Evolutionary conservation across 1,140 invertebrate species (phyloP).

Genomic region (Maniola jurtina): DNA sequence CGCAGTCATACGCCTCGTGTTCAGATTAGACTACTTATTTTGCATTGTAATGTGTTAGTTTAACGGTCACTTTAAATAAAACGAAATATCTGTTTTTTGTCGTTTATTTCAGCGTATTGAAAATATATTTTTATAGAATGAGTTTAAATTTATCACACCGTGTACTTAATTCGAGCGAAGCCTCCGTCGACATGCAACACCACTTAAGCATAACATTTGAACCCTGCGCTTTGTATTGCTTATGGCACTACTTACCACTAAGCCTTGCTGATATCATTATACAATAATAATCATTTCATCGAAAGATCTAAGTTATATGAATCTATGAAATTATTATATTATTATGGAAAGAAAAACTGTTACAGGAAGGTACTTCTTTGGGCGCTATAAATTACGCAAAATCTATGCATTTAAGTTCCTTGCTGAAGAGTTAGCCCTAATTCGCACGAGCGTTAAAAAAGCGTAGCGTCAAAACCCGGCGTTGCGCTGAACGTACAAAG

Average conservation of each 20-base stretch:
- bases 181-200: conserved; percentile 25
- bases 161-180: conserved; percentile 52
- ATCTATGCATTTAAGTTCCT: no score
- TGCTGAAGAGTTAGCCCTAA: no score
- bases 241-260: conserved; percentile 39
- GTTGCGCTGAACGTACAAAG: no score
- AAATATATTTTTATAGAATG: conserved; percentile 54
- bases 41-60: no score
- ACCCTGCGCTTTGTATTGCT: conserved; percentile 29
- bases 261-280: conserved; percentile 1
- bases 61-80: conserved; percentile 10
- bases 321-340: neutral
- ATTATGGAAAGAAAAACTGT: no score
- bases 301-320: neutral
- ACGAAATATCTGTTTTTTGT: conserved; percentile 27
- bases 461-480: no score
- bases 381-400: no score
- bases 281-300: no score
- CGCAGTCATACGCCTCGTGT: no score
- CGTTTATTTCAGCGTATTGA: conserved; percentile 53
- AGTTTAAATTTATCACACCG: conserved; percentile 50
- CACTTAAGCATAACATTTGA: conserved; percentile 20
- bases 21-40: no score
- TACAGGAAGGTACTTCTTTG: no score
- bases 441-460: no score